These are phyloP conservation scores for Belgica antarctica DNA, from an alignment of 2,888 invertebrate species.

Conservation along the genomic window DNA sequence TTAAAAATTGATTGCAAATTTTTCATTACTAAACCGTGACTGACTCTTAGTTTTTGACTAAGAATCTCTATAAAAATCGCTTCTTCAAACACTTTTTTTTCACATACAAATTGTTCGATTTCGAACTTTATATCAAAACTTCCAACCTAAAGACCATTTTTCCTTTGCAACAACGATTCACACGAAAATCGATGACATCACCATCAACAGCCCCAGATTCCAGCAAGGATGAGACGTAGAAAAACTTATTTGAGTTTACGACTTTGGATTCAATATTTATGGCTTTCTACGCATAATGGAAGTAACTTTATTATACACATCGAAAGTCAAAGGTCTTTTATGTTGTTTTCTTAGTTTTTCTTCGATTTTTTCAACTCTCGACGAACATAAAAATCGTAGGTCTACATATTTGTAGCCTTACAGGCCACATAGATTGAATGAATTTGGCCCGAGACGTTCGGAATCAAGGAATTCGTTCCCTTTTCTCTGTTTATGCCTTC, in stretches of 20 bases:
- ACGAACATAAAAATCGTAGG: constrained; percentile 10
- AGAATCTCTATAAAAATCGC: too few relatives aligned
- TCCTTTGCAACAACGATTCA: too few relatives aligned
- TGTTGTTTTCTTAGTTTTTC: constrained; percentile 10
- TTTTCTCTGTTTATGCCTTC: not conserved
- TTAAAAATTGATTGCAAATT: too few relatives aligned
- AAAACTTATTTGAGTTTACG: constrained; percentile 21
- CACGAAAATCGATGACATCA: too few relatives aligned
- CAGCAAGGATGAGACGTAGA: not conserved
- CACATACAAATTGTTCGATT: too few relatives aligned
- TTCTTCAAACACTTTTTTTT: too few relatives aligned
- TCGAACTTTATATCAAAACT: too few relatives aligned
- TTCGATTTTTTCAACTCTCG: too few relatives aligned
- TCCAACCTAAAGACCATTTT: too few relatives aligned
- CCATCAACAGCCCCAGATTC: too few relatives aligned
- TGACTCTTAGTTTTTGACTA: too few relatives aligned
- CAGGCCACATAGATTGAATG: not conserved
- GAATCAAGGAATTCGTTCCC: not conserved
- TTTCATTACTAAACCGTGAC: too few relatives aligned
- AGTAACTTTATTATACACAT: constrained; percentile 24
- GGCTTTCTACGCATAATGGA: constrained; percentile 6
- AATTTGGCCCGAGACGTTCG: not conserved
- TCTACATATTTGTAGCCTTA: not conserved
- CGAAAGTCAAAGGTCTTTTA: not conserved
- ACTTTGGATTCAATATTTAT: constrained; percentile 25